phyloP scores from a whole-genome alignment of 2,797 vertebrate genomes.

The Macropus fuliginosus region DNA sequence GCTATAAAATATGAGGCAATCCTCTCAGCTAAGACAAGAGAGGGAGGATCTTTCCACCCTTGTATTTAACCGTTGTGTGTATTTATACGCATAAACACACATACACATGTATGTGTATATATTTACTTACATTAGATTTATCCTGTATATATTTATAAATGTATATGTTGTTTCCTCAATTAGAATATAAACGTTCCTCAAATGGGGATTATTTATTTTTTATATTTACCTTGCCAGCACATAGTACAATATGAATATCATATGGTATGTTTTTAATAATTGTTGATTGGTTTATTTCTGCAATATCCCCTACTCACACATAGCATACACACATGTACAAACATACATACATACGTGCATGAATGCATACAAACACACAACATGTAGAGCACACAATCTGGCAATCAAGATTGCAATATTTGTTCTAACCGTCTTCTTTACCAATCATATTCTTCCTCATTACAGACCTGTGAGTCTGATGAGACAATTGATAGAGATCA shows the following conservation, averaged over 20 bases:
- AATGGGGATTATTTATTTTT: neutral
- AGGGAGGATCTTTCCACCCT: neutral
- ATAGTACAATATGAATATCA: neutral
- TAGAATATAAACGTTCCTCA: neutral
- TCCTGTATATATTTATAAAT: neutral
- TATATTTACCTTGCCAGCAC: neutral
- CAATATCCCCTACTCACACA: neutral
- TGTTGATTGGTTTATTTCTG: neutral
- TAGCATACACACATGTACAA: neutral
- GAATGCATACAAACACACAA: neutral
- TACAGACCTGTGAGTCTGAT: neutral
- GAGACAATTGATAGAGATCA: neutral
- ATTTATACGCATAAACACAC: neutral
- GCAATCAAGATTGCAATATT: neutral
- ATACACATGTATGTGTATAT: neutral
- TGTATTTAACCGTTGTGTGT: neutral
- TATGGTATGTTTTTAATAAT: neutral
- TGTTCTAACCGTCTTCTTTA: neutral
- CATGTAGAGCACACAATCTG: neutral
- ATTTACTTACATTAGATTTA: neutral
- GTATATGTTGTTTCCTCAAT: neutral
- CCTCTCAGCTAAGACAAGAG: neutral
- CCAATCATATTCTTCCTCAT: neutral
- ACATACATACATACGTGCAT: neutral
- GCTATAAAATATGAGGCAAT: neutral